A percentile compares a stretch with the other conserved stretches of the same genome.
Evolutionary conservation across 2,888 invertebrate species (phyloP).

Genomic region (Philereme transversata): DNA sequence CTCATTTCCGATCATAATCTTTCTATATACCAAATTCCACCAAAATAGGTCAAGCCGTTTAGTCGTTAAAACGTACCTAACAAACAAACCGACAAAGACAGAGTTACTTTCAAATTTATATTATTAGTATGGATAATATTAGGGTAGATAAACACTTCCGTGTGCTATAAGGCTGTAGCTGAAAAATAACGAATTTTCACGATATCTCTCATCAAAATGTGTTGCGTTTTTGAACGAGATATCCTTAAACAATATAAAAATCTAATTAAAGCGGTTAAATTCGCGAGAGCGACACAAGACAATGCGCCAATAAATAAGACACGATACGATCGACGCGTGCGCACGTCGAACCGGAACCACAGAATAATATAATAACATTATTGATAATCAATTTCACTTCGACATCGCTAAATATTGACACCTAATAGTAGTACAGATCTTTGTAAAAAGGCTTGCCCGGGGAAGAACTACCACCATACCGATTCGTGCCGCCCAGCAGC

Average conservation of each 20-base stretch:
- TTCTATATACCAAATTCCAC: no score
- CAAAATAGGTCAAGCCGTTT: no score
- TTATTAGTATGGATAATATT: no score
- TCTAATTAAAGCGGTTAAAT: constrained; percentile 51
- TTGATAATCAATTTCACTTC: not conserved
- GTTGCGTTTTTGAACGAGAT: constrained; percentile 9
- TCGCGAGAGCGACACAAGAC: constrained; percentile 46
- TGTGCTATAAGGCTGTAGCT: not conserved
- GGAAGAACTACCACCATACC: no score
- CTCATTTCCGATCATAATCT: no score
- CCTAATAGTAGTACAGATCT: no score
- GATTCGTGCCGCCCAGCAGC: no score
- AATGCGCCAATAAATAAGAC: constrained; percentile 61
- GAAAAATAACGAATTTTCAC: not conserved
- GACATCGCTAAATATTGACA: not conserved
- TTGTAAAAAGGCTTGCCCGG: no score
- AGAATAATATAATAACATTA: constrained; percentile 3
- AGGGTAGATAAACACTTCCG: not conserved
- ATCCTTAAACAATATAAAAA: constrained; percentile 29
- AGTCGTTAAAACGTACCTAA: no score
- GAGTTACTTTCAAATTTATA: no score
- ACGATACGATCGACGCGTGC: constrained; percentile 58
- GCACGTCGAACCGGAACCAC: constrained; percentile 43
- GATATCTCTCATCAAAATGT: not conserved
- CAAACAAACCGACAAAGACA: no score